Base-by-base conservation (phyloP, 2,113 vertebrate species). In the Oncorhynchus clarkii region DNA sequence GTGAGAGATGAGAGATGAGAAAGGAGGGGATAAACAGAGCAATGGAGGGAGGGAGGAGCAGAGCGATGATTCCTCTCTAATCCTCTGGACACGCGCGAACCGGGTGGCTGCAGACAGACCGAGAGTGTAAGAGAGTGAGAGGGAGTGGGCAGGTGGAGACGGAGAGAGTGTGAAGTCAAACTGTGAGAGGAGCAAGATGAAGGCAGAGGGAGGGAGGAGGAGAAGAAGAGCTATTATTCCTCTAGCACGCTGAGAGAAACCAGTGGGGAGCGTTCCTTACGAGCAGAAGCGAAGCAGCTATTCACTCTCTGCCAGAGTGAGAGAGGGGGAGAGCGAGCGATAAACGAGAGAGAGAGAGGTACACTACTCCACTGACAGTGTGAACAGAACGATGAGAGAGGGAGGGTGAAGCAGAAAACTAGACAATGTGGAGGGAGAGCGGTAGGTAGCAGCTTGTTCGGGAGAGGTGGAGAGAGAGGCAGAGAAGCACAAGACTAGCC, bases 81-180 rank as follows among this genome's bases (percentile, higher is more conserved):
- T 93, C 92, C 92, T 91, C 88, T 84, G 82, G 90, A 90, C 91
- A 90, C 86, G 86, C 88, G 84, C 49, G 84, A 87, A 86, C 87
- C 89, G 80, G 85, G 85, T 90, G 90, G 81, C 85, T 84, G 84
- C 82, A 86, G 84, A 81, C 73, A 77, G 82, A 83, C 79, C 81
- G 87, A 78, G 82, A 70, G 54, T 29, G 67, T 22, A 57, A 68
- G 81, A 79, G 78, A 78, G 79, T 85, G 81, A 85, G 78, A 71
- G 84, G 83, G 62, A 69, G 69, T 4, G 67, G 86, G 82, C 82
- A 87, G 91, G 87, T 86, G 86, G 83, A 90, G 75, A 80, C 67
- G 76, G 70, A 77, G 79, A 83, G 71, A 67, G 70, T 39, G 74
- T 71, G 74, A 62, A 39, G 45, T 75, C 71, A 69, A 79, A 71